These are phyloP conservation scores for Fulica atra DNA, from an alignment of 2,113 vertebrate species.

Conservation along the genomic window DNA sequence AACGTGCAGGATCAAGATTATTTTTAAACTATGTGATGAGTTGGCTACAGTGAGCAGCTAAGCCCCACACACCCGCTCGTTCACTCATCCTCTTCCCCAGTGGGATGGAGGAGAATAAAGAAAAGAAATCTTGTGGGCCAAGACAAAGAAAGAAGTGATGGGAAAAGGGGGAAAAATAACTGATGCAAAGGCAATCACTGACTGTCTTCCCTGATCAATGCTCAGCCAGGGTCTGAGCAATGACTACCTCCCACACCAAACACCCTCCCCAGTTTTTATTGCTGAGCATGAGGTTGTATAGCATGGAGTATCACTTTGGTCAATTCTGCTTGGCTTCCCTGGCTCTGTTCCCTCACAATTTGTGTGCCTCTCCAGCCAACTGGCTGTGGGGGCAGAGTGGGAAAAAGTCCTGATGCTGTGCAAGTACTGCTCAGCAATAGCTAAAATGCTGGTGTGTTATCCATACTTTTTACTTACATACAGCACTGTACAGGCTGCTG, in stretches of 20 bases:
- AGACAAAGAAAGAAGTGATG: neutral
- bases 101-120: neutral
- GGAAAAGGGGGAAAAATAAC: neutral
- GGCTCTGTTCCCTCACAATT: neutral
- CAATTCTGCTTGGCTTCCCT: neutral
- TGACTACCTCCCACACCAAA: neutral
- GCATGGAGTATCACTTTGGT: neutral
- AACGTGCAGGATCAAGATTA: neutral
- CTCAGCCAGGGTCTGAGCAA: neutral
- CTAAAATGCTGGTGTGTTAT: neutral
- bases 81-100: neutral
- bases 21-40: neutral
- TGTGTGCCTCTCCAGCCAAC: fast-evolving
- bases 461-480: neutral
- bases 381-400: fast-evolving
- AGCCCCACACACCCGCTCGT: neutral
- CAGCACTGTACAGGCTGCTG: neutral
- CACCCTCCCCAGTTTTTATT: neutral
- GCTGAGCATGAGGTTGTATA: neutral
- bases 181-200: neutral
- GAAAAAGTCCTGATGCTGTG: neutral
- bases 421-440: neutral
- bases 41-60: neutral
- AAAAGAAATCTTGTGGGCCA: neutral
- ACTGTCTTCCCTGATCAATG: neutral